Evolutionary conservation across 2,888 invertebrate species (phyloP), one percentile per base, ranked within the genome.

Genomic region (Cephus spinipes): DNA sequence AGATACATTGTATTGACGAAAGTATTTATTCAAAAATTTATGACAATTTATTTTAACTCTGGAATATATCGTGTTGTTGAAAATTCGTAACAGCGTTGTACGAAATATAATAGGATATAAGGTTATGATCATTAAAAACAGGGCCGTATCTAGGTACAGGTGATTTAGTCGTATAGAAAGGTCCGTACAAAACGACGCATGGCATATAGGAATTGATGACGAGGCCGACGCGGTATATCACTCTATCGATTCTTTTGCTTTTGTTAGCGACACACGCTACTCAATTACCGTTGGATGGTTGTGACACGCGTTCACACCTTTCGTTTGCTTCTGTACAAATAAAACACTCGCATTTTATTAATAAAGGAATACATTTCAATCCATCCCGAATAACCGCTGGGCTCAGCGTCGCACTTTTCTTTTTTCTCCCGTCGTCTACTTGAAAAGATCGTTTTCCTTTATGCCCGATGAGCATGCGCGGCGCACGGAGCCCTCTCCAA

Each of bases 61-160:
- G 35, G 69, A 40, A 32, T 33, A 23, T 71, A 79, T 79, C 1
- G 78, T 69, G 23, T 1, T 55, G 23, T 55, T 55, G 23, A 55
- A 55, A 55, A 55, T 55, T 23, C 23, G 23, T 55, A 23, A 55
- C 1, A 23, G 55, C 15, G 2, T 40, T 40, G 40, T 40, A 15
- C 40, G 40, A 40, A 40, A 40, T 15, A 40, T 15, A 15, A 40
- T 0, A 6, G 23, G 6, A 40, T 6, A 23, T 55, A 55, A 55
- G 55, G 55, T 55, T 55, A 55, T 55, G 23, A 1, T 6, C 55
- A 55, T 55, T 23, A 55, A 55, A 55, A 55, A 2, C 9, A 55
- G 55, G 55, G 55, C 55, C 23, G 55, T 55, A 23, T 9, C 9
- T 55, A 55, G 55, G 1, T 55, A 55, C 2, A 15, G 4, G 55